Percentiles rank a stretch among this genome's conserved stretches.
Conservation (phyloP, 2,888 invertebrate genomes). For the Gibbula magus region DNA sequence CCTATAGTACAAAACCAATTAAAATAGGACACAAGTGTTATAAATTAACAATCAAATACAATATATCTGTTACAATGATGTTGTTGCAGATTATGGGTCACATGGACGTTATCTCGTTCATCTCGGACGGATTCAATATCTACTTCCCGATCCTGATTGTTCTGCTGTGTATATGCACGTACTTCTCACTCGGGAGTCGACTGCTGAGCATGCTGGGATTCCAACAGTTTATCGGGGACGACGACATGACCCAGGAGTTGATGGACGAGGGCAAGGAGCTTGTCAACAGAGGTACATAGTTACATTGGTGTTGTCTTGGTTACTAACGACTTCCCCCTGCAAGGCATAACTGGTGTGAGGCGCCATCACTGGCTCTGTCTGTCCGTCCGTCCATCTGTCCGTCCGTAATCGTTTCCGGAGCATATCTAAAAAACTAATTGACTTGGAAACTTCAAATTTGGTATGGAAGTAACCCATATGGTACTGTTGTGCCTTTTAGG, state of each 20-base stretch:
- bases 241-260: constrained; percentile 92
- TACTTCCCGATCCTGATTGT: constrained; percentile 99
- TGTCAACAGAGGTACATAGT: constrained; percentile 86
- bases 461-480: no score
- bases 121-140: constrained; percentile 98
- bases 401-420: no score
- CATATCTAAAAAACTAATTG: no score
- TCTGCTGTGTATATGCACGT: constrained; percentile 92
- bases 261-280: constrained; percentile 95
- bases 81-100: constrained; percentile 91
- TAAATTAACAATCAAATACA: no score
- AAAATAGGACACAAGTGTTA: no score
- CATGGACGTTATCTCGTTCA: constrained; percentile 97
- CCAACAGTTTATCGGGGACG: constrained; percentile 97
- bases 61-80: no score
- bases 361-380: no score
- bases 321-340: not conserved
- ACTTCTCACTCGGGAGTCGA: constrained; percentile 93
- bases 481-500: no score
- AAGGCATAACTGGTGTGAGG: not conserved
- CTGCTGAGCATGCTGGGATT: constrained; percentile 87
- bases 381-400: no score
- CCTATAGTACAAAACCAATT: no score
- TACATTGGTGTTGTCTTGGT: not conserved
- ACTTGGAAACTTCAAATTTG: no score